Evolutionary conservation across 2,113 vertebrate genomes (phyloP).

Genomic region (Peromyscus californicus): DNA sequence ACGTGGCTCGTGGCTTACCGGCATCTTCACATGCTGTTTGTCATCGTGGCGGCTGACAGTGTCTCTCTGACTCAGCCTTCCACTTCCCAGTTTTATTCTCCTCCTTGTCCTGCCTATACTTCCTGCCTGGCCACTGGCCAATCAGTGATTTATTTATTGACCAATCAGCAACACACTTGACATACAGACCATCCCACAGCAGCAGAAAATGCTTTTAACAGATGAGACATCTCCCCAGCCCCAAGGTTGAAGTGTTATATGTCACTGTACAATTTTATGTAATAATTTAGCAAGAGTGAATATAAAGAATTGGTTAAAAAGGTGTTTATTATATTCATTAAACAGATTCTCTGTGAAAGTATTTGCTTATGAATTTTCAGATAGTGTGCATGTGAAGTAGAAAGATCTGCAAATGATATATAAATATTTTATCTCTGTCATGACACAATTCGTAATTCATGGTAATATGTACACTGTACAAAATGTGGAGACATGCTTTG

Average conservation of each 20-base stretch:
- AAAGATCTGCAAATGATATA: neutral
- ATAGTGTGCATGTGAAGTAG: neutral
- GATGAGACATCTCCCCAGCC: neutral
- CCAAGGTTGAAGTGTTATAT: neutral
- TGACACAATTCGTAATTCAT: neutral
- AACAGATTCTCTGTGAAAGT: neutral
- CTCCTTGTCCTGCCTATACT: no score
- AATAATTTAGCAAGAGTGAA: neutral
- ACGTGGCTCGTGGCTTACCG: no score
- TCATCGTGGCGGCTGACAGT: no score
- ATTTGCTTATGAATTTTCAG: neutral
- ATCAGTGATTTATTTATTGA: no score
- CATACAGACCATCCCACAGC: no score
- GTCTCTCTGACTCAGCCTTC: no score
- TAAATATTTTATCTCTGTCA: neutral
- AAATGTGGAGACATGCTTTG: neutral
- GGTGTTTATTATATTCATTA: neutral
- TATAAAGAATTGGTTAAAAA: neutral
- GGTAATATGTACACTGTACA: neutral
- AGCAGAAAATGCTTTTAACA: neutral
- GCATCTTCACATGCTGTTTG: no score
- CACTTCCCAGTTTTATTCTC: no score
- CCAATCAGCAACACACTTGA: no score
- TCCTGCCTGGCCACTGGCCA: no score
- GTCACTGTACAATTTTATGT: conserved; percentile 10